Evolutionary conservation across 2,888 invertebrate genomes (phyloP).

Genomic region (Sesamia inferens): DNA sequence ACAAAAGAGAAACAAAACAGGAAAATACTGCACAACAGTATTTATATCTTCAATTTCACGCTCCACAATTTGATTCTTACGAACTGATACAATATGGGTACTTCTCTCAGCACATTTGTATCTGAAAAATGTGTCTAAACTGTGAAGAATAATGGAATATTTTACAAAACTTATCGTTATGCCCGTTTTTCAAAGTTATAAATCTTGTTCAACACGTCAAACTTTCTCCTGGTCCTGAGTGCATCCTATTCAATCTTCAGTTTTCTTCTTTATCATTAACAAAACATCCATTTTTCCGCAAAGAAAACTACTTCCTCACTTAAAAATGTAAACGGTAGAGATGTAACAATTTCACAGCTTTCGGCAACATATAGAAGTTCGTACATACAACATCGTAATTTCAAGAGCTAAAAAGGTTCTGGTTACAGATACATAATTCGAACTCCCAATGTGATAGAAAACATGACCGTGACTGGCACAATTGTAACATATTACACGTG

Average conservation of each 20-base stretch:
- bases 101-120: conserved; percentile 39
- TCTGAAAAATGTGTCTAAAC: conserved; percentile 37
- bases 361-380: not conserved
- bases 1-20: conserved; percentile 70
- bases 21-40: conserved; percentile 68
- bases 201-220: conserved; percentile 24
- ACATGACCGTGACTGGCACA: conserved; percentile 21
- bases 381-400: conserved; percentile 22
- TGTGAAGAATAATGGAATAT: conserved; percentile 40
- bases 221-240: conserved; percentile 17
- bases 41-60: conserved; percentile 77
- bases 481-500: conserved; percentile 26
- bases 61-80: conserved; percentile 62
- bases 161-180: conserved; percentile 35
- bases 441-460: conserved; percentile 19
- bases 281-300: not conserved
- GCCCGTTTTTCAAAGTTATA: conserved; percentile 25
- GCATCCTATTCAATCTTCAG: conserved; percentile 15
- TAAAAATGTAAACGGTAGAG: not conserved
- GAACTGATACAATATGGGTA: conserved; percentile 53
- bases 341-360: not conserved
- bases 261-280: conserved; percentile 13
- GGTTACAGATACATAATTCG: conserved; percentile 22
- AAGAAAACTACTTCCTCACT: not conserved
- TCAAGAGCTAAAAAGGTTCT: conserved; percentile 27